Evolutionary conservation across 2,888 invertebrate genomes (phyloP).

Genomic region (Chrysolina oricalcia): DNA sequence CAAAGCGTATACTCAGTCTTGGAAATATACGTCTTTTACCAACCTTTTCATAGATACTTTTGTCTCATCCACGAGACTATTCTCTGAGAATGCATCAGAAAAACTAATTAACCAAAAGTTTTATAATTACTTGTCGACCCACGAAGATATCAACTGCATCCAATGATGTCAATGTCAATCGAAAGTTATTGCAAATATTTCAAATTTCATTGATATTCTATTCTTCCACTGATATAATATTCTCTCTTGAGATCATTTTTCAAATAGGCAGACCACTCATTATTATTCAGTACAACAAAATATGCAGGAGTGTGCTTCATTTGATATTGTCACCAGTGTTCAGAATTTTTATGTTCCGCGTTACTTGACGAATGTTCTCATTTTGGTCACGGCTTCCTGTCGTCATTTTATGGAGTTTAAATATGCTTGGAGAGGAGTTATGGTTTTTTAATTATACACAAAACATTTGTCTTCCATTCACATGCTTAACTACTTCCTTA

Average conservation of each 20-base stretch:
- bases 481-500: background rate
- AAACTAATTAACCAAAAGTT: too few species aligned
- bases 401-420: conserved; percentile 58
- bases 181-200: too few species aligned
- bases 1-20: too few species aligned
- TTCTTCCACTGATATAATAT: too few species aligned
- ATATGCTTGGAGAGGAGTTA: conserved; percentile 51
- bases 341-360: conserved; percentile 44
- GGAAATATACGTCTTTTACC: too few species aligned
- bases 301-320: conserved; percentile 10
- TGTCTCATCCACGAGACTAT: too few species aligned
- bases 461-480: conserved; percentile 46
- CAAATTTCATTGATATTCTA: too few species aligned
- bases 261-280: background rate
- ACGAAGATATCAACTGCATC: too few species aligned
- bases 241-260: background rate
- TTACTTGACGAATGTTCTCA: conserved; percentile 62
- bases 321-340: conserved; percentile 10
- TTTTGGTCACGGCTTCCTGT: conserved; percentile 63
- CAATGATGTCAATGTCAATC: too few species aligned
- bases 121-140: too few species aligned
- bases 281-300: conserved; percentile 15
- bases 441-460: conserved; percentile 53
- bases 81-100: too few species aligned
- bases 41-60: too few species aligned